Percentiles rank a stretch among this genome's conserved stretches.
Conservation (phyloP, 2,797 vertebrate species). For the Kryptopterus vitreolus region DNA sequence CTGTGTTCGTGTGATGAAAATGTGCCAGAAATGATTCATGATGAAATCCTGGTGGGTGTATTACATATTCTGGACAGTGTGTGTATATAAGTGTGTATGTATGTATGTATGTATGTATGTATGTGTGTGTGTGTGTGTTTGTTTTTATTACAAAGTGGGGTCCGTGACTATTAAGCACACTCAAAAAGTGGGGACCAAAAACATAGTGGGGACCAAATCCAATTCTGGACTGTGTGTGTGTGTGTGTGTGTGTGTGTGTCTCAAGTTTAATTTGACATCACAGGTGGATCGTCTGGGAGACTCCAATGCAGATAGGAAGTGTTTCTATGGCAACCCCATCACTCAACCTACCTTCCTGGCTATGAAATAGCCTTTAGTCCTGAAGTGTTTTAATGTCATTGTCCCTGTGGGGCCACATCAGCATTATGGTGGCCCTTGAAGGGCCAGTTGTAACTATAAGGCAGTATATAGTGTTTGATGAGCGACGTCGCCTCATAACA, state of each 20-base stretch:
- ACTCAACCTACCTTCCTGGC: slow-evolving; percentile 9
- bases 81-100: background rate
- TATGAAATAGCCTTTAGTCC: slow-evolving; percentile 5
- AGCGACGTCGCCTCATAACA: too few species aligned
- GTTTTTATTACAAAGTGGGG: too few species aligned
- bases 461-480: too few species aligned
- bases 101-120: slow-evolving; percentile 7
- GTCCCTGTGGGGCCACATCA: too few species aligned
- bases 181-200: too few species aligned
- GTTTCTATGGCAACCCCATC: slow-evolving; percentile 47
- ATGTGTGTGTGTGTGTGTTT: too few species aligned
- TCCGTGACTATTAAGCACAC: too few species aligned
- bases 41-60: slow-evolving; percentile 15
- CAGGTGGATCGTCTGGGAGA: slow-evolving; percentile 34
- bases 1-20: background rate
- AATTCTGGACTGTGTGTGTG: background rate
- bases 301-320: slow-evolving; percentile 36
- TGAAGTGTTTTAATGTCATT: too few species aligned
- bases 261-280: slow-evolving; percentile 37
- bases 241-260: slow-evolving; percentile 13
- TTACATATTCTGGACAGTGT: background rate
- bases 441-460: too few species aligned
- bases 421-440: too few species aligned
- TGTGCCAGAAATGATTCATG: background rate
- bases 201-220: too few species aligned